Conservation (phyloP, 1,140 invertebrate species). For the Drosophila auraria region DNA sequence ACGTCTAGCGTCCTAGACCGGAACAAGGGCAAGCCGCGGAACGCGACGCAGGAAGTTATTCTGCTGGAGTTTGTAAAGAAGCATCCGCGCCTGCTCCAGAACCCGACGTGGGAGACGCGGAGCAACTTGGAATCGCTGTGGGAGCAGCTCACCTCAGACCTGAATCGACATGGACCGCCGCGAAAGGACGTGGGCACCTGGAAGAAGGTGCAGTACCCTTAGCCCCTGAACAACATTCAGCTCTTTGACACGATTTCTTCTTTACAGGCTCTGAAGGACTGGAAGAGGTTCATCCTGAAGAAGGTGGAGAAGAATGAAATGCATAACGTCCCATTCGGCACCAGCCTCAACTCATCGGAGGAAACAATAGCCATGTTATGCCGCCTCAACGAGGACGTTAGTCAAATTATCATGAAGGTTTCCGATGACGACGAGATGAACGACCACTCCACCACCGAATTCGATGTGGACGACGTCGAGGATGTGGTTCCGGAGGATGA, state of each 20-base stretch:
- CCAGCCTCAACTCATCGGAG: slow-evolving; percentile 61
- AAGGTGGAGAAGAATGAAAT: slow-evolving; percentile 74
- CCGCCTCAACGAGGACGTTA: slow-evolving; percentile 66
- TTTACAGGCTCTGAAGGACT: slow-evolving; percentile 66
- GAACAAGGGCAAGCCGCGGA: slow-evolving; percentile 62
- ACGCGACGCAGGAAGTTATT: slow-evolving; percentile 58
- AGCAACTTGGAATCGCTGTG: slow-evolving; percentile 50
- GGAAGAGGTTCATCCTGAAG: slow-evolving; percentile 71
- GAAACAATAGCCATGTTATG: slow-evolving; percentile 70
- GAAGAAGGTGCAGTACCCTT: slow-evolving; percentile 47
- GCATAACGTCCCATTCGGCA: slow-evolving; percentile 63
- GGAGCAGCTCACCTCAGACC: slow-evolving; percentile 60
- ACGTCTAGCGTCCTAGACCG: slow-evolving; percentile 34
- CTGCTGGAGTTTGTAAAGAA: slow-evolving; percentile 69
- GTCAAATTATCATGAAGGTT: slow-evolving; percentile 64
- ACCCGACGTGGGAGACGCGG: slow-evolving; percentile 67
- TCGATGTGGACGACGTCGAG: slow-evolving; percentile 66
- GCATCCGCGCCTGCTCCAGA: slow-evolving; percentile 61
- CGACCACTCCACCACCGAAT: slow-evolving; percentile 53
- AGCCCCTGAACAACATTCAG: neutral
- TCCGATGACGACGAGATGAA: slow-evolving; percentile 71
- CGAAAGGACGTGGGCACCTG: slow-evolving; percentile 67
- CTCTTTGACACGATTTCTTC: neutral
- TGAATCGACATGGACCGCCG: slow-evolving; percentile 58
- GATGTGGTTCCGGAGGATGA: slow-evolving; percentile 71